These are phyloP conservation scores for Schrankia costaestrigalis DNA, from an alignment of 2,888 invertebrate species.

Conservation along the genomic window DNA sequence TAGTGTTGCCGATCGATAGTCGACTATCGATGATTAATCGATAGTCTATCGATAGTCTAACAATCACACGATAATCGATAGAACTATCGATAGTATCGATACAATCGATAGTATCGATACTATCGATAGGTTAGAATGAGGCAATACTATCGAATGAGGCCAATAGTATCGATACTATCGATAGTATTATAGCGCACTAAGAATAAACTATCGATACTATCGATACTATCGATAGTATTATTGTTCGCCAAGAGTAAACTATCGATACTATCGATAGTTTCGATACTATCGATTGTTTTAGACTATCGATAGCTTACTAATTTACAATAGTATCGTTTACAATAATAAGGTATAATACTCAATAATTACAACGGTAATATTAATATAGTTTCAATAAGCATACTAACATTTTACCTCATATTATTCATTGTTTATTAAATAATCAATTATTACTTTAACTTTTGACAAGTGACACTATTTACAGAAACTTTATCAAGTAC, in stretches of 20 bases:
- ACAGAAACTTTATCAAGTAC: no score
- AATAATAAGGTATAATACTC: not conserved
- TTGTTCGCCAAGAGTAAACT: not conserved
- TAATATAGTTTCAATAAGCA: not conserved
- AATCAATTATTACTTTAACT: not conserved
- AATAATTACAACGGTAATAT: not conserved
- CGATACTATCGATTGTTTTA: not conserved
- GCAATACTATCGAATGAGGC: not conserved
- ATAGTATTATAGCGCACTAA: not conserved
- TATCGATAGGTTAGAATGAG: not conserved
- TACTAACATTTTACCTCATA: not conserved
- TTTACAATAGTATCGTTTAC: not conserved
- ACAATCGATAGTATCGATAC: no score
- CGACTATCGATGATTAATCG: conserved; percentile 1
- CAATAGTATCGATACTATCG: not conserved
- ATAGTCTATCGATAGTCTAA: not conserved
- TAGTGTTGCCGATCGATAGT: not conserved
- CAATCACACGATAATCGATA: not conserved
- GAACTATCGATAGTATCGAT: not conserved
- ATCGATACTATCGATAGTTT: conserved; percentile 1
- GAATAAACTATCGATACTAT: conserved; percentile 1
- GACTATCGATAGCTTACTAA: not conserved
- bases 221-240: conserved; percentile 1
- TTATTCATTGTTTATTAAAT: not conserved
- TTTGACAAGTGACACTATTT: no score